A percentile compares a stretch with the other conserved stretches of the same genome.
Evolutionary conservation across 2,113 vertebrate species (phyloP).

Genomic region (Bambusicola thoracicus): DNA sequence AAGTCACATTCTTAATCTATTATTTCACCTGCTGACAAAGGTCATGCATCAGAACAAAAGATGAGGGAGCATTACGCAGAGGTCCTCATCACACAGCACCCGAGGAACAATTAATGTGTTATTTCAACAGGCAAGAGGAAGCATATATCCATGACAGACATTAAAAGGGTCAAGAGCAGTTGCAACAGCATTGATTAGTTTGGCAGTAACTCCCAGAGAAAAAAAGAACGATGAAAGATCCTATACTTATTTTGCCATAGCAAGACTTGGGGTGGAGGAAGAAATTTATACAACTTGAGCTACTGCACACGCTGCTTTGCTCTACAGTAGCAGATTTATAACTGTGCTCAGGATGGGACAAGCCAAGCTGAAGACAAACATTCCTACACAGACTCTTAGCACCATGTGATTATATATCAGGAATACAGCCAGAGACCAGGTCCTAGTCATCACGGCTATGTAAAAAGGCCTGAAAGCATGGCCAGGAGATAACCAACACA

Average conservation of each 20-base stretch:
- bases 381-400: neutral
- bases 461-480: neutral
- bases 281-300: neutral
- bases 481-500: neutral
- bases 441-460: neutral
- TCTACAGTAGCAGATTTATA: neutral
- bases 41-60: neutral
- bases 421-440: neutral
- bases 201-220: neutral
- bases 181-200: neutral
- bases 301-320: neutral
- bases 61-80: neutral
- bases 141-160: neutral
- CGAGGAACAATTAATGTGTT: neutral
- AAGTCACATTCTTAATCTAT: neutral
- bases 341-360: neutral
- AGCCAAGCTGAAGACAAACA: neutral
- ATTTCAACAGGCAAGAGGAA: neutral
- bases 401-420: neutral
- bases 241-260: neutral
- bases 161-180: neutral
- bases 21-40: neutral
- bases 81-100: neutral
- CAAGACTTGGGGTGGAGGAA: neutral
- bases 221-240: neutral